phyloP scores from a whole-genome alignment of 2,797 vertebrate species.

The Gymnodraco acuticeps region DNA sequence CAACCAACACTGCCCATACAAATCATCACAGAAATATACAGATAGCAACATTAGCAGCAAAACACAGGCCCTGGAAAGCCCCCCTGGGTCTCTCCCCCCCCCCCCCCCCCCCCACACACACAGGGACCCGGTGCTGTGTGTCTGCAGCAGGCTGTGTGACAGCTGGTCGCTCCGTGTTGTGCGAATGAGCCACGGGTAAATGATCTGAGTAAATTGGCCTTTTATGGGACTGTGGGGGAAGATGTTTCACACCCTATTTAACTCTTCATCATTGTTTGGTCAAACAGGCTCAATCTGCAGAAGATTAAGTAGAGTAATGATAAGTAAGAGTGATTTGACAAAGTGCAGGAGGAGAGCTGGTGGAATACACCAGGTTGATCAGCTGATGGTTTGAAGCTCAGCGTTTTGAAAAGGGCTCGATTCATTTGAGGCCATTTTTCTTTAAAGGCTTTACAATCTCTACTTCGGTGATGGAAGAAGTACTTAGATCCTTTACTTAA shows the following conservation, averaged over 20 bases:
- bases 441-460: neutral
- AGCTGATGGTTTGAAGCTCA: neutral
- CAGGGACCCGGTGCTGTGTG: constrained; percentile 3
- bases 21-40: neutral
- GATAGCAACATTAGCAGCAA: constrained; percentile 27
- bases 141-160: constrained; percentile 60
- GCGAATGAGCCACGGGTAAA: constrained; percentile 65
- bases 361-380: neutral
- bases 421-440: neutral
- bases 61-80: constrained; percentile 20
- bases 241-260: constrained; percentile 81
- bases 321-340: constrained; percentile 37
- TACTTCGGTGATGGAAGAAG: no score
- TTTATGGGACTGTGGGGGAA: constrained; percentile 73
- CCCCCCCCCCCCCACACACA: neutral
- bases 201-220: constrained; percentile 79
- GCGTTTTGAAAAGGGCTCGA: no score
- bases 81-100: neutral
- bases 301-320: constrained; percentile 52
- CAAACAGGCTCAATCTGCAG: constrained; percentile 50
- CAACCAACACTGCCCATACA: constrained; percentile 1
- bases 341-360: constrained; percentile 6
- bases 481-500: no score
- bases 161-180: constrained; percentile 62
- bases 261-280: constrained; percentile 70